Evolutionary conservation across 2,797 vertebrate species (phyloP), one percentile per base, ranked within the genome.

Genomic region (Phylloscopus collybita): DNA sequence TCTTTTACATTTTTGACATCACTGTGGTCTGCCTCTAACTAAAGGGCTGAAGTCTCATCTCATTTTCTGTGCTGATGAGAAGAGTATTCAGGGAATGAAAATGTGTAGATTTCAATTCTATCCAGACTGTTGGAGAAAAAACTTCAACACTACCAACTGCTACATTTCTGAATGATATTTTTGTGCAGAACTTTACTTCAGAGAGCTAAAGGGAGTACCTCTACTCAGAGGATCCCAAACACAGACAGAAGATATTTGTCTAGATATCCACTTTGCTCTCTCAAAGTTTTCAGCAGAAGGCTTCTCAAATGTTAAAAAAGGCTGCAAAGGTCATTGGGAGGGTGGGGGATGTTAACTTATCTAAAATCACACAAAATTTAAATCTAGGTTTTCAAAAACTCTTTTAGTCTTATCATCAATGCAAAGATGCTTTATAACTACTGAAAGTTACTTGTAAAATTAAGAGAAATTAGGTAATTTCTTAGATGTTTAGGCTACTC

Each of bases 291-390:
- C 64, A 65, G 11, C 32, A 72, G 25, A 85, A 67, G 7, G 16
- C 9, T 66, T 78, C 27, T 82, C 11, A 49, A 32, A 60, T 38
- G 4, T 65, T 16, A 60, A 38, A 70, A 80, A 87, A 53, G 10
- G 1, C 11, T 85, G 23, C 23, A 59, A 40, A 42, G 1, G 4
- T 50, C 11, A 3, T 6, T 26, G 29, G 4, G 16, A 6, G 23
- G 1, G 0, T 2, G 3, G 10, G 6, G 3, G 5, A 0, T 25
- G 19, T 30, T 47, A 20, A 27, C 56, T 57, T 16, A 25, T 21
- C 10, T 65, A 61, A 67, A 75, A 64, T 49, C 2, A 34, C 16
- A 45, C 10, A 62, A 32, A 83, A 80, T 86, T 82, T 72, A 65
- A 60, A 90, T 61, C 15, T 69, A 16, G 4, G 2, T 54, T 10